These are phyloP conservation scores for Macrophya alboannulata DNA, from an alignment of 2,888 invertebrate species.

Conservation along the genomic window DNA sequence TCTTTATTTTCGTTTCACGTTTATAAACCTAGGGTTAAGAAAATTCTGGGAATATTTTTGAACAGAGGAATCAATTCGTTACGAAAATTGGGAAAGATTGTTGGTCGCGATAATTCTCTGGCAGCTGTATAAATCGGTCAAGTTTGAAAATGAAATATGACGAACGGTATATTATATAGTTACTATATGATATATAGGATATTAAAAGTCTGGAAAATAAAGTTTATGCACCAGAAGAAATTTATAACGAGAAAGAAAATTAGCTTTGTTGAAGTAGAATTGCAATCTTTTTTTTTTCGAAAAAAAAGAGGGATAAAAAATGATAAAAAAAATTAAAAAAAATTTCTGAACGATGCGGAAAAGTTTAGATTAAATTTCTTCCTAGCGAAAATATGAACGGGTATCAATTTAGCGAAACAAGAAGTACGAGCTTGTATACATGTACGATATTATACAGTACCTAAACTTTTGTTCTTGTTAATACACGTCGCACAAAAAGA, in stretches of 20 bases:
- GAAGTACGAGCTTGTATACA: not conserved
- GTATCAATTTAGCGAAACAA: constrained; percentile 4
- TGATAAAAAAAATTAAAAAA: not conserved
- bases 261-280: not conserved
- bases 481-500: too few species aligned
- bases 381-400: not conserved
- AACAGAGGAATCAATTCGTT: too few species aligned
- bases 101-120: too few species aligned
- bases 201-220: not conserved
- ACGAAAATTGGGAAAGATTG: too few species aligned
- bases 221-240: not conserved
- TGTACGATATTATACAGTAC: not conserved
- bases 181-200: not conserved
- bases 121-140: not conserved
- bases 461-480: too few species aligned
- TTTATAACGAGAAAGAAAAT: constrained; percentile 8
- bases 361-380: constrained; percentile 30
- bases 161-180: too few species aligned
- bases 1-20: not conserved
- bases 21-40: too few species aligned
- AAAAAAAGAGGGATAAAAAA: not conserved
- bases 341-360: not conserved
- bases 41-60: too few species aligned
- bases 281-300: not conserved
- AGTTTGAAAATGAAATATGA: not conserved